phyloP scores from a whole-genome alignment of 2,797 vertebrate genomes.

The Semotilus atromaculatus region DNA sequence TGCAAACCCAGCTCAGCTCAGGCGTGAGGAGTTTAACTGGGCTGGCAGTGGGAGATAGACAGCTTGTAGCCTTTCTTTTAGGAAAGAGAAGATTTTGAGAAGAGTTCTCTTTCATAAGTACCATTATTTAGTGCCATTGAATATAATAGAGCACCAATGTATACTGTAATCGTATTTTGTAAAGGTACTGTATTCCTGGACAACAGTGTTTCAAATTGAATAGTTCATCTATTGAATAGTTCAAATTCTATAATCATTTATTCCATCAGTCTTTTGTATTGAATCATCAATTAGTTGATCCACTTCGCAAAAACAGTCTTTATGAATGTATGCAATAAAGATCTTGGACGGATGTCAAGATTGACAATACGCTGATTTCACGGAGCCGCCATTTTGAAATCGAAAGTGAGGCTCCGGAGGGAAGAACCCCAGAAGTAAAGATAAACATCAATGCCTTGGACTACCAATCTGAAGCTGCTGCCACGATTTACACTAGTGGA shows the following conservation, averaged over 20 bases:
- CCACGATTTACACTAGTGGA: too few species aligned
- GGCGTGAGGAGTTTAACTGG: slow-evolving; percentile 68
- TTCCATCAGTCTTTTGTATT: background rate
- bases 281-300: background rate
- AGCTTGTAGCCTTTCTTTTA: slow-evolving; percentile 76
- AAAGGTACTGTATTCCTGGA: background rate
- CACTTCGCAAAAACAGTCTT: background rate
- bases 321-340: background rate
- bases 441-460: too few species aligned
- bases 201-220: background rate
- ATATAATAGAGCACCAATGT: background rate
- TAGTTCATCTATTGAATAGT: background rate
- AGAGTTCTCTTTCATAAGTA: background rate
- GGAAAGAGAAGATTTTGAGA: slow-evolving; percentile 54
- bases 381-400: too few species aligned
- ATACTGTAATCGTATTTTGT: background rate
- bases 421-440: too few species aligned
- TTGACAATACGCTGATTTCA: too few species aligned
- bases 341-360: background rate
- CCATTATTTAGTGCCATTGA: background rate
- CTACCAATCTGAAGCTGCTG: too few species aligned
- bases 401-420: too few species aligned
- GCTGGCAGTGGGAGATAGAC: slow-evolving; percentile 73
- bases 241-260: background rate
- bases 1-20: slow-evolving; percentile 67